phyloP scores from a whole-genome alignment of 2,113 vertebrate genomes.

The Kryptolebias marmoratus region DNA sequence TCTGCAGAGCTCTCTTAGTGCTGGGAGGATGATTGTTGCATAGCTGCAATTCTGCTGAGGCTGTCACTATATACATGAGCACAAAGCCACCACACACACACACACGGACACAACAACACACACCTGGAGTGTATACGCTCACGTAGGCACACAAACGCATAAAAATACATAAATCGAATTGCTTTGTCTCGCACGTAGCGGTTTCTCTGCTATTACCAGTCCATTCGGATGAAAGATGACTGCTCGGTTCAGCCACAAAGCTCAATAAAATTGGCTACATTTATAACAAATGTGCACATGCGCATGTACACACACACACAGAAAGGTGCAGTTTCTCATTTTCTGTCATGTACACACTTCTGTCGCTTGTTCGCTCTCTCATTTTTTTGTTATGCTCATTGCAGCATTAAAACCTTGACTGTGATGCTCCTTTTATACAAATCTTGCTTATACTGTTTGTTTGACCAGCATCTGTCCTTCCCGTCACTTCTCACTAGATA shows the following conservation, averaged over 20 bases:
- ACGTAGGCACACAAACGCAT: not conserved
- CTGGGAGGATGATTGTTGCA: constrained; percentile 21
- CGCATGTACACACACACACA: not conserved
- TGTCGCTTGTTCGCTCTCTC: constrained; percentile 6
- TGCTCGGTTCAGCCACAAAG: constrained; percentile 23
- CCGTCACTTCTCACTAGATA: not conserved
- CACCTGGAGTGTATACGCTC: not conserved
- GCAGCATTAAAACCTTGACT: constrained; percentile 12
- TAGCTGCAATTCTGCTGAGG: constrained; percentile 58
- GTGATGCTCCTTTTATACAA: not conserved
- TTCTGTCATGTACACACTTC: constrained; percentile 8
- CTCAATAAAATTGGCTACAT: constrained; percentile 54
- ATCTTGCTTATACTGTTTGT: not conserved
- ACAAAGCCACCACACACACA: constrained; percentile 14
- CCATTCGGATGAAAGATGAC: constrained; percentile 56
- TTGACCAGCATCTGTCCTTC: constrained; percentile 13
- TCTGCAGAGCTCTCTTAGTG: constrained; percentile 14
- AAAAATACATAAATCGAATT: constrained; percentile 9
- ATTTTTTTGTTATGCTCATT: constrained; percentile 7
- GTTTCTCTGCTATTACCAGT: constrained; percentile 20
- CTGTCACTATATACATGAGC: constrained; percentile 29
- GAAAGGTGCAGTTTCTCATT: constrained; percentile 5
- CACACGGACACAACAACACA: constrained; percentile 6
- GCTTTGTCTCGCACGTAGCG: constrained; percentile 7
- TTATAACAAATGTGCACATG: constrained; percentile 25